phyloP scores from a whole-genome alignment of 2,888 invertebrate genomes.

The Psylliodes chrysocephalus region DNA sequence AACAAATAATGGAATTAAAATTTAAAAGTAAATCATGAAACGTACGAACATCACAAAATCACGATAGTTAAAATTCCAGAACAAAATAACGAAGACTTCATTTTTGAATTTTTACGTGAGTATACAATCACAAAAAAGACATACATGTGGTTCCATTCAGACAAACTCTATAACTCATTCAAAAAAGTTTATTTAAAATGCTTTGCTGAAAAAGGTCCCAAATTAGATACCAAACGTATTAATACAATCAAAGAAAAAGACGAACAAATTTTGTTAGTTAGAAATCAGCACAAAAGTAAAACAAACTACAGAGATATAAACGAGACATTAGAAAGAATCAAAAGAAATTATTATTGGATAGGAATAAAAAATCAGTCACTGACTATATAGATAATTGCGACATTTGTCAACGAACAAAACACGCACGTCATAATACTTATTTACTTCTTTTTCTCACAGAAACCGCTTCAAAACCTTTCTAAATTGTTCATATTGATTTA shows the following conservation, averaged over 20 bases:
- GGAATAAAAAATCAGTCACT: constrained; percentile 11
- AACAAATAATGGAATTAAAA: too few relatives aligned
- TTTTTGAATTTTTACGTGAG: not conserved
- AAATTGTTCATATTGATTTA: too few relatives aligned
- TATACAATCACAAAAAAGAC: too few relatives aligned
- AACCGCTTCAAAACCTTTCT: constrained; percentile 21
- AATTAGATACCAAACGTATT: constrained; percentile 1
- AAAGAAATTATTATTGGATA: constrained; percentile 27
- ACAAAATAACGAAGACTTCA: not conserved
- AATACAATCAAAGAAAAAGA: too few relatives aligned
- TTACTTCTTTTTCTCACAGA: constrained; percentile 3
- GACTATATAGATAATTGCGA: constrained; percentile 20
- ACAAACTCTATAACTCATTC: not conserved
- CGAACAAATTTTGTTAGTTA: constrained; percentile 2
- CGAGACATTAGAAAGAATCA: not conserved
- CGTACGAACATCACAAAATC: too few relatives aligned
- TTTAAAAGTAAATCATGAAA: constrained; percentile 1
- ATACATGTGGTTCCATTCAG: not conserved
- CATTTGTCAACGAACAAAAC: too few relatives aligned
- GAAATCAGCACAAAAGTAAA: too few relatives aligned
- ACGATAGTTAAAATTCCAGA: not conserved
- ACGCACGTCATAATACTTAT: constrained; percentile 19
- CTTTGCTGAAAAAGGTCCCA: constrained; percentile 9
- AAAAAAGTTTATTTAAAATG: constrained; percentile 3
- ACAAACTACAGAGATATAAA: not conserved